Percentiles rank a stretch among this genome's conserved stretches.
Evolutionary conservation across 2,113 vertebrate species (phyloP).

Genomic region (Rhabdomys dilectus): DNA sequence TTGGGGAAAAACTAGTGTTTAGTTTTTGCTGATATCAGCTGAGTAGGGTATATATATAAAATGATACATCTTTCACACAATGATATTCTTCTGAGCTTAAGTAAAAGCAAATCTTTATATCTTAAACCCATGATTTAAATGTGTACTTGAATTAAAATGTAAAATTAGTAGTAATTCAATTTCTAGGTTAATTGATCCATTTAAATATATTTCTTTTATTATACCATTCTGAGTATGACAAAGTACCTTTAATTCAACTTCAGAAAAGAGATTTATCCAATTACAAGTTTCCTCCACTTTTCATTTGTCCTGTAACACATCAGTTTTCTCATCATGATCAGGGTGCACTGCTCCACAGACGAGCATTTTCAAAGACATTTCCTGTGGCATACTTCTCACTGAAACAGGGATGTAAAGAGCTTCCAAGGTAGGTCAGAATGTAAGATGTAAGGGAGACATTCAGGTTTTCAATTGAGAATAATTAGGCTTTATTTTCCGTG

Average conservation of each 20-base stretch:
- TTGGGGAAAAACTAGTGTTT: slow-evolving; percentile 67
- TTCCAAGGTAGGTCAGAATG: slow-evolving; percentile 84
- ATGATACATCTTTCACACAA: slow-evolving; percentile 81
- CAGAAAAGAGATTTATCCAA: slow-evolving; percentile 34
- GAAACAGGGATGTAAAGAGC: slow-evolving; percentile 73
- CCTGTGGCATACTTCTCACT: slow-evolving; percentile 34
- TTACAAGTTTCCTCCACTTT: neutral
- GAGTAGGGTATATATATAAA: slow-evolving; percentile 48
- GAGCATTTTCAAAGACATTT: neutral
- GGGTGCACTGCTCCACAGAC: neutral
- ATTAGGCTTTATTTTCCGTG: slow-evolving; percentile 87
- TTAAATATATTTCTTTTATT: slow-evolving; percentile 71
- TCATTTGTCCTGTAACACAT: neutral
- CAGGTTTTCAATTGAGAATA: slow-evolving; percentile 89
- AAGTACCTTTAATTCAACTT: slow-evolving; percentile 66
- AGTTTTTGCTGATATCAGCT: slow-evolving; percentile 75
- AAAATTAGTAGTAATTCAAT: slow-evolving; percentile 82
- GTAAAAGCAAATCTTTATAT: slow-evolving; percentile 78
- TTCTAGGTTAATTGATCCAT: slow-evolving; percentile 77
- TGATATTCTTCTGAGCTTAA: slow-evolving; percentile 61
- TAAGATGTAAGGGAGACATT: slow-evolving; percentile 83
- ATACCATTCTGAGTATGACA: slow-evolving; percentile 46
- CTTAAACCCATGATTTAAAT: slow-evolving; percentile 73
- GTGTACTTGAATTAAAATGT: slow-evolving; percentile 76
- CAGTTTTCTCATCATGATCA: neutral